Evolutionary conservation across 2,888 invertebrate species (phyloP), one percentile per base, ranked within the genome.

Genomic region (Lottia scabra): DNA sequence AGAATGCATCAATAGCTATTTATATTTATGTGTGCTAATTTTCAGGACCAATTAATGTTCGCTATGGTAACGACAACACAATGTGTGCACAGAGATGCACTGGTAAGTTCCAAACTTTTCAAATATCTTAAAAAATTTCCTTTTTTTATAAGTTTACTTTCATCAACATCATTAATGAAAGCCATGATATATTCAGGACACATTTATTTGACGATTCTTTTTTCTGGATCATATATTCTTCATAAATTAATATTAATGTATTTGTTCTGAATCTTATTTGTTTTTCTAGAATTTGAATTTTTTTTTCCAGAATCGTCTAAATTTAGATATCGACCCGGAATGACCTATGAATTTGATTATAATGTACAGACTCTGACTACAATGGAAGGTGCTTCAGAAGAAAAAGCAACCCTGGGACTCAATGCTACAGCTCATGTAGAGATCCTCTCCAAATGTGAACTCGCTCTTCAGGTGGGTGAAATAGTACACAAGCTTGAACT

Each of bases 311-410:
- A 74, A 12, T 74, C 74, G 19, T 72, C 72, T 19, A 94, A 90
- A 80, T 90, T 90, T 76, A 77, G 80, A 26, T 91, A 89, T 78
- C 81, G 83, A 72, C 74, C 83, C 10, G 96, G 95, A 63, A 93
- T 93, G 78, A 93, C 93, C 0, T 96, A 96, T 90, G 93, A 92
- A 78, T 96, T 96, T 91, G 92, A 92, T 75, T 93, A 95, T 74
- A 94, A 95, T 81, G 94, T 95, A 65, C 85, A 85, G n/a, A 89
- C 92, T 19, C 92, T 92, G 63, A 93, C 95, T 23, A 92, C 93
- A 15, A 91, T 96, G 66, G 92, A 91, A 72, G 92, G 94, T 71
- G 92, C 93, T 0, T 92, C 93, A 6, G 81, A 81, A 26, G 88
- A 90, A 70, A 83, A 86, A 62, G 87, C 91, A 19, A 84, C 84